Evolutionary conservation across 2,113 vertebrate genomes (phyloP).

Genomic region (Elanoides forficatus): DNA sequence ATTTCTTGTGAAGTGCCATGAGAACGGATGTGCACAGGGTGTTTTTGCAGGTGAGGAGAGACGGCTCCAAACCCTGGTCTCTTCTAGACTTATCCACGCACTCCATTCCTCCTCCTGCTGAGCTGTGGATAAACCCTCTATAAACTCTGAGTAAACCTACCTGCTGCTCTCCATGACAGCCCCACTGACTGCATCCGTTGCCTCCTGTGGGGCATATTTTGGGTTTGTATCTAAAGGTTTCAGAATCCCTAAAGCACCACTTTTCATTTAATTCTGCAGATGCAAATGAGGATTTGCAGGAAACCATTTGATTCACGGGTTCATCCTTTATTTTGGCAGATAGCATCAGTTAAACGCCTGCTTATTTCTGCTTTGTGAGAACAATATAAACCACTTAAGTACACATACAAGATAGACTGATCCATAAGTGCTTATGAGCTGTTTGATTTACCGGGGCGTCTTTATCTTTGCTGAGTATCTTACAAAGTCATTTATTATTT

Average conservation of each 20-base stretch:
- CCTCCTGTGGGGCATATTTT: neutral
- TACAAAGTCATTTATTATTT: slow-evolving; percentile 61
- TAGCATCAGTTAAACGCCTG: slow-evolving; percentile 40
- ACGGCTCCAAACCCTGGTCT: rapidly evolving
- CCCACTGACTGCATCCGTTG: rapidly evolving
- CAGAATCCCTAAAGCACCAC: neutral
- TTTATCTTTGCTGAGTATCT: slow-evolving; percentile 53
- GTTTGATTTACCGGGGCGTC: slow-evolving; percentile 52
- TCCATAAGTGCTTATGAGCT: slow-evolving; percentile 48
- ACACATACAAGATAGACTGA: slow-evolving; percentile 46
- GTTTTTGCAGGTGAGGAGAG: neutral
- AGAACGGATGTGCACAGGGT: rapidly evolving
- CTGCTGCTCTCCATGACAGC: rapidly evolving
- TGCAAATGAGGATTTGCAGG: slow-evolving; percentile 21
- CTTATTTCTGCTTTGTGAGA: slow-evolving; percentile 56
- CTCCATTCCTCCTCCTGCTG: neutral
- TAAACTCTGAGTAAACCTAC: neutral
- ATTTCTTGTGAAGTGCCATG: rapidly evolving
- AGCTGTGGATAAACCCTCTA: neutral
- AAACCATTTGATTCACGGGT: slow-evolving; percentile 2
- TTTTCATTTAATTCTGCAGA: neutral
- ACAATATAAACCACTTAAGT: slow-evolving; percentile 50
- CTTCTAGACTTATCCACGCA: rapidly evolving
- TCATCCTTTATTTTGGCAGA: slow-evolving; percentile 48
- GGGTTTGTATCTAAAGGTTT: neutral